These are phyloP conservation scores for Todiramphus chloris DNA, from an alignment of 2,113 vertebrate genomes.

Conservation along the genomic window DNA sequence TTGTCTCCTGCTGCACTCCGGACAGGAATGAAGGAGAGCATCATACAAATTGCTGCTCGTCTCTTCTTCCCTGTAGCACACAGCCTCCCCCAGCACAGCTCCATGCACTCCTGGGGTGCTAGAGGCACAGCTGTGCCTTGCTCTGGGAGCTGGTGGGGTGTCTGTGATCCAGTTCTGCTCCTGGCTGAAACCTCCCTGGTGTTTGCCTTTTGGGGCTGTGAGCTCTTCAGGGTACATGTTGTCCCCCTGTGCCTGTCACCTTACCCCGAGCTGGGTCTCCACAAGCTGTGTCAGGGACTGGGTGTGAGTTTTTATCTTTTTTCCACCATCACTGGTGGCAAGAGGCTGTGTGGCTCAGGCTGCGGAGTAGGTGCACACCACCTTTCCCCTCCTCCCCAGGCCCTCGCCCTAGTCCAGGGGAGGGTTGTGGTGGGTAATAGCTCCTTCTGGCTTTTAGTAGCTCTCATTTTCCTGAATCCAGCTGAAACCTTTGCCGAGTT, in stretches of 20 bases:
- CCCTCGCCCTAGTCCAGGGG: no score
- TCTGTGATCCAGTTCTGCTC: not conserved
- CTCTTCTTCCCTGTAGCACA: rapidly evolving
- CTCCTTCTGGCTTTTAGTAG: not conserved
- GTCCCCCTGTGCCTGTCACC: not conserved
- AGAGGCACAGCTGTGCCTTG: not conserved
- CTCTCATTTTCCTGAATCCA: not conserved
- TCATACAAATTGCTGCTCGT: not conserved
- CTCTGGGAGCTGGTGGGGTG: not conserved
- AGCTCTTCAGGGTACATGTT: not conserved
- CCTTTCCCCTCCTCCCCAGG: rapidly evolving
- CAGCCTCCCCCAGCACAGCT: not conserved
- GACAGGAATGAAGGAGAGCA: not conserved
- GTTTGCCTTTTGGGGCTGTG: not conserved
- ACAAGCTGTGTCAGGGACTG: not conserved
- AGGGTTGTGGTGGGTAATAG: not conserved
- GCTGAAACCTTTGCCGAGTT: not conserved
- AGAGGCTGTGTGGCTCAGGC: not conserved
- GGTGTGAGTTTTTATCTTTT: not conserved
- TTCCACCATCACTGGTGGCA: not conserved
- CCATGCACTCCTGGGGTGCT: rapidly evolving
- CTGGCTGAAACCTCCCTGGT: no score
- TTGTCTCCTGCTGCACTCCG: rapidly evolving
- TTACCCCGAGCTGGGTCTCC: not conserved
- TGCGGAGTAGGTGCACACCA: rapidly evolving